Evolutionary conservation across 2,113 vertebrate species (phyloP).

Genomic region (Arenaria interpres): DNA sequence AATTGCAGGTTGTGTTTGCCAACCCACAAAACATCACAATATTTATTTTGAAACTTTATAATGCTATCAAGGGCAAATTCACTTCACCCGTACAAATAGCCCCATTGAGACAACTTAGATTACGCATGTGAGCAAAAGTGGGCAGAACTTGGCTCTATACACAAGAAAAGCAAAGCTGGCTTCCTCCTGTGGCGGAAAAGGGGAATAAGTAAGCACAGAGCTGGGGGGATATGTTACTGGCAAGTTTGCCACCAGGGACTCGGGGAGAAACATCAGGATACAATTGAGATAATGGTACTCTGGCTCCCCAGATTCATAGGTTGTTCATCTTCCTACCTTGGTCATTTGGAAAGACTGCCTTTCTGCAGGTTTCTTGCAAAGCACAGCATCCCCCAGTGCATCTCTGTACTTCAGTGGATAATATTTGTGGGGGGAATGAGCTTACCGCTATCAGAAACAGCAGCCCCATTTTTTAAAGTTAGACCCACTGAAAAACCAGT

Average conservation of each 20-base stretch:
- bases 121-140: accelerated
- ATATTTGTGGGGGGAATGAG: not conserved
- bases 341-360: not conserved
- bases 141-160: not conserved
- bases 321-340: accelerated
- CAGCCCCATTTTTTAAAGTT: not conserved
- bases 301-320: not conserved
- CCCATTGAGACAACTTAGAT: not conserved
- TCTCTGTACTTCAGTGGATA: not conserved
- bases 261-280: not conserved
- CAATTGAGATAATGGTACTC: not conserved
- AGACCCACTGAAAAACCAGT: not conserved
- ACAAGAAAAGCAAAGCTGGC: not conserved
- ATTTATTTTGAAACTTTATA: conserved; percentile 42
- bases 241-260: not conserved
- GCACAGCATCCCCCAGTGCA: not conserved
- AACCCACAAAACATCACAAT: not conserved
- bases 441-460: not conserved
- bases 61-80: conserved; percentile 27
- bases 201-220: not conserved
- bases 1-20: conserved; percentile 24
- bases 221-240: not conserved
- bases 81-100: not conserved
- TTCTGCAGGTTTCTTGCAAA: accelerated
- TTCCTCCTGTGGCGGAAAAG: not conserved